A percentile compares a stretch with the other conserved stretches of the same genome.
These are phyloP conservation scores for Drosophila orena DNA, from an alignment of 1,140 invertebrate genomes.

Conservation along the genomic window DNA sequence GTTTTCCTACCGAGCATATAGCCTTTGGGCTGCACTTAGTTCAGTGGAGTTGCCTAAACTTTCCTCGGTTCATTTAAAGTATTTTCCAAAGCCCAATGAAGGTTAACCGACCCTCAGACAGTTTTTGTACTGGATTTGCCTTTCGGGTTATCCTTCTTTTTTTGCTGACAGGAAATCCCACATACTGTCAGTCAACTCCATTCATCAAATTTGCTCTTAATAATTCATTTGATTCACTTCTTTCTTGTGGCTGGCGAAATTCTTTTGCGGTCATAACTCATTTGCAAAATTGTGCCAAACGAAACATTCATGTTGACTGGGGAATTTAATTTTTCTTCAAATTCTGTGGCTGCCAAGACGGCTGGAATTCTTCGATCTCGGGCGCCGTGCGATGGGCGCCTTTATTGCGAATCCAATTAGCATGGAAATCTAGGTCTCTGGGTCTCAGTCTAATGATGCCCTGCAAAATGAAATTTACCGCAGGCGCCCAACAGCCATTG, in stretches of 20 bases:
- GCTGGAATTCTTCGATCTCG: constrained; percentile 47
- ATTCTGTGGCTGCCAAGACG: constrained; percentile 17
- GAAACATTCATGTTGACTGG: constrained; percentile 47
- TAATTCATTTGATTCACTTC: constrained; percentile 37
- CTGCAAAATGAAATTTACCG: constrained; percentile 69
- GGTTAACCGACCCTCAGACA: constrained; percentile 15
- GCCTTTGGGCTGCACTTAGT: not conserved
- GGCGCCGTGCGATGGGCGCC: constrained; percentile 8
- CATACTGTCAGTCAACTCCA: constrained; percentile 22
- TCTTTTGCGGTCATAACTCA: constrained; percentile 49
- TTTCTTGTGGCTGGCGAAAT: constrained; percentile 19
- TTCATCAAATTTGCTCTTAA: constrained; percentile 37
- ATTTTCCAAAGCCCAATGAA: not conserved
- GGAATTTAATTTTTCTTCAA: constrained; percentile 54
- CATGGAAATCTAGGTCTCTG: constrained; percentile 69
- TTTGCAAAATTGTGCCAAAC: constrained; percentile 46
- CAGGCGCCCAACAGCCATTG: constrained; percentile 24
- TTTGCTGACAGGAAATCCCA: constrained; percentile 1
- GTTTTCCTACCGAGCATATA: not conserved
- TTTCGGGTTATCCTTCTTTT: constrained; percentile 8
- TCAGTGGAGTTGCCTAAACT: constrained; percentile 22
- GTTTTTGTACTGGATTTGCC: not conserved
- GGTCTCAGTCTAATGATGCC: constrained; percentile 63
- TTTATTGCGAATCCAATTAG: constrained; percentile 73
- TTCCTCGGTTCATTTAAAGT: constrained; percentile 27